These are phyloP conservation scores for Phenganax stokvisi DNA, from an alignment of 92 coral and sea anemone species.

Conservation along the genomic window DNA sequence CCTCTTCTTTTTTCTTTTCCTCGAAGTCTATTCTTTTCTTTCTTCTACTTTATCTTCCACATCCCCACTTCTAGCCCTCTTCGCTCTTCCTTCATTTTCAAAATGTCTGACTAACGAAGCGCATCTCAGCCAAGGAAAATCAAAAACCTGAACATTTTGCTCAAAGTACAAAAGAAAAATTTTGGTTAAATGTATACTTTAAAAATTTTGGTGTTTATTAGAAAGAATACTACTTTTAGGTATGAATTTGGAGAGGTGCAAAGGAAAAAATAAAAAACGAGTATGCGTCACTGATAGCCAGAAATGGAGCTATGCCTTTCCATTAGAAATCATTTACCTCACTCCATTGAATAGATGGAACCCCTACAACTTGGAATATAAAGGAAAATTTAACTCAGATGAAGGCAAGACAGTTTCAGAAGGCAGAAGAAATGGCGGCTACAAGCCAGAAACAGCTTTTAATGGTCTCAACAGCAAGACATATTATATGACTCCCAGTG, in stretches of 20 bases:
- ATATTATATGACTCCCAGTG: constrained; percentile 22
- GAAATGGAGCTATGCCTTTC: constrained; percentile 71
- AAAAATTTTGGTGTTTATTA: too few relatives aligned
- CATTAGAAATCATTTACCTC: constrained; percentile 64
- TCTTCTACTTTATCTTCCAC: too few relatives aligned
- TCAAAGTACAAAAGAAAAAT: too few relatives aligned
- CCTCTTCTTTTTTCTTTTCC: too few relatives aligned
- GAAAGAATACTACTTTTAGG: background rate
- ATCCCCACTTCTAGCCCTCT: too few relatives aligned
- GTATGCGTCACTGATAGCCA: constrained; percentile 48
- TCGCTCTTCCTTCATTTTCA: too few relatives aligned
- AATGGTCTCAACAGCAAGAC: constrained; percentile 18
- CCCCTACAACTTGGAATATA: constrained; percentile 65
- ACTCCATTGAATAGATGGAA: constrained; percentile 73
- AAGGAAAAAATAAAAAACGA: constrained; percentile 14
- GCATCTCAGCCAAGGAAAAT: too few relatives aligned
- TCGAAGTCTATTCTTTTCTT: too few relatives aligned
- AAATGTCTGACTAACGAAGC: too few relatives aligned
- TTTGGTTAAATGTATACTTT: too few relatives aligned
- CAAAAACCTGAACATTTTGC: too few relatives aligned
- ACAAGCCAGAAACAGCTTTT: constrained; percentile 12
- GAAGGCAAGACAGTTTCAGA: constrained; percentile 51
- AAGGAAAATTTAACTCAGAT: constrained; percentile 41
- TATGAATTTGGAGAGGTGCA: constrained; percentile 27
- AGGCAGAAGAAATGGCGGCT: constrained; percentile 25